Percentiles rank a stretch among this genome's conserved stretches.
Conservation (phyloP, 2,113 vertebrate genomes). For the Lophotis ruficrista region DNA sequence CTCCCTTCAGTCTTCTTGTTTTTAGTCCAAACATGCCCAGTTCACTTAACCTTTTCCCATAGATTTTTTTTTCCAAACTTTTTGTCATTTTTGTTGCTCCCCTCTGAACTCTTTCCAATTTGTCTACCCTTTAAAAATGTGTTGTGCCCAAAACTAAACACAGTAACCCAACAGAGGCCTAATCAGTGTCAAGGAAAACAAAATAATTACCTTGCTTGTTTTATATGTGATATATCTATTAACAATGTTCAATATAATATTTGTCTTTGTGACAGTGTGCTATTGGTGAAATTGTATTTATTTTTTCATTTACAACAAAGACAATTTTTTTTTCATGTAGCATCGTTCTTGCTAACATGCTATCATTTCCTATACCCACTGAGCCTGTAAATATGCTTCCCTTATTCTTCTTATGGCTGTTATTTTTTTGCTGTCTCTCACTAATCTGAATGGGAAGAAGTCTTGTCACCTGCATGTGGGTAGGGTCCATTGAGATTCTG, state of each 20-base stretch:
- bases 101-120: constrained; percentile 4
- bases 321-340: not conserved
- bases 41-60: constrained; percentile 43
- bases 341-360: not conserved
- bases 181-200: constrained; percentile 22
- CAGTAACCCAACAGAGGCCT: constrained; percentile 14
- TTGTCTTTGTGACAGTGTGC: constrained; percentile 40
- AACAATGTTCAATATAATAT: constrained; percentile 30
- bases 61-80: constrained; percentile 39
- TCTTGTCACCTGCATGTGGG: not conserved
- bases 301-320: constrained; percentile 21
- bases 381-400: not conserved
- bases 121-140: constrained; percentile 33
- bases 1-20: constrained; percentile 37
- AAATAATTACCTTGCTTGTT: constrained; percentile 59
- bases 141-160: not conserved
- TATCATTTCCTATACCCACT: not conserved
- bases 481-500: not conserved
- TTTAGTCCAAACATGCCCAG: constrained; percentile 23
- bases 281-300: constrained; percentile 49
- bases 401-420: not conserved
- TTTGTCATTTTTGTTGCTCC: constrained; percentile 18
- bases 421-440: not conserved
- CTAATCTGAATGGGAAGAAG: not conserved
- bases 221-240: constrained; percentile 47